These are phyloP conservation scores for Nasonovia ribisnigri DNA, from an alignment of 2,888 invertebrate species.

Conservation along the genomic window DNA sequence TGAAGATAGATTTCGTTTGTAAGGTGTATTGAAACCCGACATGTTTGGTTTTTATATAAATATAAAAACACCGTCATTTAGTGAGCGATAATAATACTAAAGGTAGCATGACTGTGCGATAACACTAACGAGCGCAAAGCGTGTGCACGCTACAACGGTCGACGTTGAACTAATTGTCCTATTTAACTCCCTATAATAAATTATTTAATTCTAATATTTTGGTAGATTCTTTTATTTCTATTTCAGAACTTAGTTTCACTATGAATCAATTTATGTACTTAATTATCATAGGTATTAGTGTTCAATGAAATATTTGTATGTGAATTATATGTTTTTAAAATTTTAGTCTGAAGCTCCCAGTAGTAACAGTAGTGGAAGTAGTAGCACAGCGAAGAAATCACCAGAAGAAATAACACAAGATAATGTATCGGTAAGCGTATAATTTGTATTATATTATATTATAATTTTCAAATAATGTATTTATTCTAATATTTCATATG, in stretches of 20 bases:
- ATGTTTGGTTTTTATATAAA: no score
- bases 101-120: no score
- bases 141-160: no score
- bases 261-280: background rate
- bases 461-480: no score
- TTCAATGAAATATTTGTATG: background rate
- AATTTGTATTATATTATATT: no score
- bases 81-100: no score
- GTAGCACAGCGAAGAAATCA: background rate
- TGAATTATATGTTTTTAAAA: background rate
- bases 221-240: background rate
- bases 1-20: no score
- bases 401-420: background rate
- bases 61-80: no score
- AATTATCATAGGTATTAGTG: background rate
- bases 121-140: no score
- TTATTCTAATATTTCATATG: no score
- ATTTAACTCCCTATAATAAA: background rate
- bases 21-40: no score
- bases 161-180: no score
- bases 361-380: background rate
- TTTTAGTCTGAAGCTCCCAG: background rate
- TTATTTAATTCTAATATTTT: background rate
- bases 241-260: background rate
- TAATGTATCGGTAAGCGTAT: background rate